Conservation (phyloP, 2,888 invertebrate species). For the Argynnis bischoffii region DNA sequence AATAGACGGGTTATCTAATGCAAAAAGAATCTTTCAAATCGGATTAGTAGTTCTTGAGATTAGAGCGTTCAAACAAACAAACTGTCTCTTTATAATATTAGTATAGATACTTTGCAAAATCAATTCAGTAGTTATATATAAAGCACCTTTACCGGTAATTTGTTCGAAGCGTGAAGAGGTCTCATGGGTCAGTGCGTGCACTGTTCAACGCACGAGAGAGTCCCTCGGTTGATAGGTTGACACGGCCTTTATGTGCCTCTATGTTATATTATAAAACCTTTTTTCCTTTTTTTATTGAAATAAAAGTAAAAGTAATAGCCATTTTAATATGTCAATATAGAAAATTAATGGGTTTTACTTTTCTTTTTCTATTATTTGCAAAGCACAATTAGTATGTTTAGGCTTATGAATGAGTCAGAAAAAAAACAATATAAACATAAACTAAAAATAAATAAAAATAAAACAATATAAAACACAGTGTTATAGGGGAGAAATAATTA, state of each 20-base stretch:
- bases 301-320: conserved; percentile 14
- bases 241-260: conserved; percentile 27
- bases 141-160: conserved; percentile 29
- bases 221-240: conserved; percentile 30
- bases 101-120: conserved; percentile 7
- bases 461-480: no score
- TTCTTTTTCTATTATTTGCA: not conserved
- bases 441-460: no score
- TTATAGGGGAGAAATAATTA: no score
- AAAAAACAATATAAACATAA: no score
- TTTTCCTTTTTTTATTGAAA: conserved; percentile 15
- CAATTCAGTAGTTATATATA: conserved; percentile 29
- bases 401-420: no score
- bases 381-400: no score
- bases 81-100: not conserved
- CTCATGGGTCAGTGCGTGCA: conserved; percentile 56
- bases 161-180: conserved; percentile 35
- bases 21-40: no score
- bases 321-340: conserved; percentile 20
- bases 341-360: not conserved
- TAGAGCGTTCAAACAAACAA: no score
- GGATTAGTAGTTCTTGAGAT: no score
- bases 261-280: conserved; percentile 20
- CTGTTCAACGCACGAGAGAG: conserved; percentile 56
- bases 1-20: no score